Evolutionary conservation across 2,888 invertebrate genomes (phyloP), one percentile per base, ranked within the genome.

Genomic region (Petrolisthes manimaculis): DNA sequence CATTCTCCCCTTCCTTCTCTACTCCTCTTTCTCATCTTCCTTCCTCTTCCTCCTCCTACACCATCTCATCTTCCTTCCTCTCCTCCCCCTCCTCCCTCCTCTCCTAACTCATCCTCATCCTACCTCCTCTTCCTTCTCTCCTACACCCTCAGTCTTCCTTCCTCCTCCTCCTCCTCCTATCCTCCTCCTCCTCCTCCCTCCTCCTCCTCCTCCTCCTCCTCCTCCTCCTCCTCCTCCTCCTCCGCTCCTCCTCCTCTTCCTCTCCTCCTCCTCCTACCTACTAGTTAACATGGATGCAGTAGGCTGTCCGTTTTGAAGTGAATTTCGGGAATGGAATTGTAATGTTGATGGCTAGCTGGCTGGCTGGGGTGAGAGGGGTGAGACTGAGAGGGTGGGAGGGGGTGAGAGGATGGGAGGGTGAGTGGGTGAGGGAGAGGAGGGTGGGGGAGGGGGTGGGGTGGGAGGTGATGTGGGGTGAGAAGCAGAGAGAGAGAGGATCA

Each of bases 141-240:
- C 24, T 78, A 18, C 37, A 37, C 37, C 14, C 37, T 78, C 24
- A 78, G 4, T 78, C 4, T 8, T 78, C 4, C 5, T 18, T 51
- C 24, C 6, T 24, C 14, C 24, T 5, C 24, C 37, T 14, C 14
- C 54, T 79, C 12, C 8, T 54, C 53, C 53, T 79, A 8, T 79
- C 79, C 18, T 8, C n/a, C 79, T 3, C 79, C 54, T 18, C 54
- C 79, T 79, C 54, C 24, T 81, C 61, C 56, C 61, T 24, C 81
- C 61, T 56, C 21, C 24, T 81, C 51, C 56, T 54, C 56, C 82
- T 82, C 82, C n/a, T n/a, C 21, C 67, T 53, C 82, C 53, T 51
- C 69, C 69, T 82, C 69, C n/a, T 37, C 69, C 53, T 69, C 71
- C 51, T 51, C 54, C 83, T 21, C 37, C 21, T 53, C 5, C 75